phyloP scores from a whole-genome alignment of 2,113 vertebrate species.

The Gallinago media region DNA sequence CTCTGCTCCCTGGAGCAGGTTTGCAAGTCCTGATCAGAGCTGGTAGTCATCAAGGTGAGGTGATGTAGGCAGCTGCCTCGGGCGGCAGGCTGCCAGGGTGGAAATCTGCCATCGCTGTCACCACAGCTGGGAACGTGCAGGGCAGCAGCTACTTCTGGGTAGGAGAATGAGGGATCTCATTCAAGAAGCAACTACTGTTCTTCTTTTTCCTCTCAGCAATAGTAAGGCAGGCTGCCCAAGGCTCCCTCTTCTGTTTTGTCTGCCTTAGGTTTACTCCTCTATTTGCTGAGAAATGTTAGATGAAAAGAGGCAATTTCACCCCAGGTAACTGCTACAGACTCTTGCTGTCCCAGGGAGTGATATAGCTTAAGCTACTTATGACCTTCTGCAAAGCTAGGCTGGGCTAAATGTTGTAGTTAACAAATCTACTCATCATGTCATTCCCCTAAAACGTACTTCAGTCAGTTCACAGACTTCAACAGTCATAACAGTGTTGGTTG shows the following conservation, averaged over 20 bases:
- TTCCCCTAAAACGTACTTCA: not conserved
- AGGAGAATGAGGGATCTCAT: not conserved
- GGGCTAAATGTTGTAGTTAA: not conserved
- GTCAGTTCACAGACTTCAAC: not conserved
- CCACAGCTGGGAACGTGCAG: not conserved
- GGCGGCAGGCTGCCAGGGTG: not conserved
- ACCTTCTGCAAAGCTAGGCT: not conserved
- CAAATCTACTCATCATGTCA: not conserved
- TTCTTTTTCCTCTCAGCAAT: not conserved
- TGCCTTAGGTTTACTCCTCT: not conserved
- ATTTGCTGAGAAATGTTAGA: not conserved
- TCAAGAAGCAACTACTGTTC: not conserved
- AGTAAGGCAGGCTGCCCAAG: not conserved
- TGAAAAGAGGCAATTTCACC: not conserved
- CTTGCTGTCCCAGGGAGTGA: not conserved
- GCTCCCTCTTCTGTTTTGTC: not conserved
- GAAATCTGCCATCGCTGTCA: not conserved
- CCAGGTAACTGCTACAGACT: not conserved
- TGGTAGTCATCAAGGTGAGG: constrained; percentile 19
- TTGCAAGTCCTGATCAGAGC: not conserved
- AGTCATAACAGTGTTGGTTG: not conserved
- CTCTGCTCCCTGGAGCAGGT: constrained; percentile 13
- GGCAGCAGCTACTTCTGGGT: not conserved
- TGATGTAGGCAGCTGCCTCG: constrained; percentile 7
- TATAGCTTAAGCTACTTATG: not conserved